Evolutionary conservation across 2,113 vertebrate genomes (phyloP).

Genomic region (Herpailurus yagouaroundi): DNA sequence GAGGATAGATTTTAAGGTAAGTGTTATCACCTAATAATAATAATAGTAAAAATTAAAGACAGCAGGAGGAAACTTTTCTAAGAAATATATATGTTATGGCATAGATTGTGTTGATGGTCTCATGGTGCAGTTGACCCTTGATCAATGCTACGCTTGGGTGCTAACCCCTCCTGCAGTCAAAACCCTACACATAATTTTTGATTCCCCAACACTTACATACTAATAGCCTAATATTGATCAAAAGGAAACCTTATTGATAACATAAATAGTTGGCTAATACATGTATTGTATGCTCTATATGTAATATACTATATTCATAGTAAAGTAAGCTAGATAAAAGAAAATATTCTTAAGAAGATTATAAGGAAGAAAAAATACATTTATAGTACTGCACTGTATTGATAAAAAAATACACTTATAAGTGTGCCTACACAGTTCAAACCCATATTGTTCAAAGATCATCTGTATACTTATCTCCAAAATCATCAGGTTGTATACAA

Average conservation of each 20-base stretch:
- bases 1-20: background rate
- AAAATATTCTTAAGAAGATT: background rate
- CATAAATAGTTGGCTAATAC: background rate
- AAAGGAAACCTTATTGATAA: background rate
- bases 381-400: background rate
- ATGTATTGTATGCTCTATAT: background rate
- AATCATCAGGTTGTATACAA: background rate
- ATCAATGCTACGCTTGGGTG: background rate
- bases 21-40: background rate
- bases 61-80: background rate
- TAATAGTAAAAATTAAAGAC: background rate
- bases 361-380: background rate
- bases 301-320: background rate
- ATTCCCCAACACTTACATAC: background rate
- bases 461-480: background rate
- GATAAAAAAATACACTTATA: background rate
- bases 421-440: background rate
- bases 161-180: background rate
- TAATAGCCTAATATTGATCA: background rate
- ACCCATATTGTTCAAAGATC: background rate
- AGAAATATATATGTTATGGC: background rate
- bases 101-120: background rate
- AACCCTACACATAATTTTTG: background rate
- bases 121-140: background rate
- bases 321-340: background rate